Conservation (phyloP, 1,140 invertebrate genomes). For the Drosophila pseudoananassae region DNA sequence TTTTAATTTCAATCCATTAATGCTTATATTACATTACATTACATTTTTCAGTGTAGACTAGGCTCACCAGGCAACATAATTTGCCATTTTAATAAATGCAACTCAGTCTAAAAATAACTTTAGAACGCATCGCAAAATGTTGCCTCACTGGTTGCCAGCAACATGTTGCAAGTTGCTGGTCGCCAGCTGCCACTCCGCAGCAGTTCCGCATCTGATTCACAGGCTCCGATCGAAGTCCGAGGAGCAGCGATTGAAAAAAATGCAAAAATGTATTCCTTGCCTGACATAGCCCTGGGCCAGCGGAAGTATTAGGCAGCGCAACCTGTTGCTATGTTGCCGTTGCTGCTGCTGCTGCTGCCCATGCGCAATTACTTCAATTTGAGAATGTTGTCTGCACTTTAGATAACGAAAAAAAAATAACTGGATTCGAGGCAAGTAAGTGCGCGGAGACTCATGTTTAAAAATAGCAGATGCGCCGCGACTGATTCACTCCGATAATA, state of each 20-base stretch:
- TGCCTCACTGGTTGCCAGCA: conserved; percentile 54
- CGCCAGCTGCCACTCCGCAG: conserved; percentile 2
- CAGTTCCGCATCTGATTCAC: conserved; percentile 43
- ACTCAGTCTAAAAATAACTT: conserved; percentile 67
- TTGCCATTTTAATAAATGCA: conserved; percentile 81
- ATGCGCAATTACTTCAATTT: conserved; percentile 74
- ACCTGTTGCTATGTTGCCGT: conserved; percentile 31
- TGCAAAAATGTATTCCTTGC: conserved; percentile 10
- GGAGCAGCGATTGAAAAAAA: conserved; percentile 1
- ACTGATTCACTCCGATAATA: conserved; percentile 61
- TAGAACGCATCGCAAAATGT: conserved; percentile 56
- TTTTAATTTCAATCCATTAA: not conserved
- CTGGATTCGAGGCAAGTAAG: conserved; percentile 37
- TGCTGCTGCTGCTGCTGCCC: conserved; percentile 27
- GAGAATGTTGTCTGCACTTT: conserved; percentile 68
- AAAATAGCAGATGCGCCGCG: conserved; percentile 72
- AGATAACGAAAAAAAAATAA: conserved; percentile 65
- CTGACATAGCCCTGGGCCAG: conserved; percentile 3
- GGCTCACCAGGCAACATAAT: conserved; percentile 46
- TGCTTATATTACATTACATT: not conserved
- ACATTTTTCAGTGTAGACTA: conserved; percentile 12
- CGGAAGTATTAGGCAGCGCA: conserved; percentile 71
- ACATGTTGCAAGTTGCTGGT: conserved; percentile 49
- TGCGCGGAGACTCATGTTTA: conserved; percentile 58
- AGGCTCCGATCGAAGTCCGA: conserved; percentile 25